Base-by-base conservation (phyloP, 2,797 vertebrate species). In the Galagoides demidoff region DNA sequence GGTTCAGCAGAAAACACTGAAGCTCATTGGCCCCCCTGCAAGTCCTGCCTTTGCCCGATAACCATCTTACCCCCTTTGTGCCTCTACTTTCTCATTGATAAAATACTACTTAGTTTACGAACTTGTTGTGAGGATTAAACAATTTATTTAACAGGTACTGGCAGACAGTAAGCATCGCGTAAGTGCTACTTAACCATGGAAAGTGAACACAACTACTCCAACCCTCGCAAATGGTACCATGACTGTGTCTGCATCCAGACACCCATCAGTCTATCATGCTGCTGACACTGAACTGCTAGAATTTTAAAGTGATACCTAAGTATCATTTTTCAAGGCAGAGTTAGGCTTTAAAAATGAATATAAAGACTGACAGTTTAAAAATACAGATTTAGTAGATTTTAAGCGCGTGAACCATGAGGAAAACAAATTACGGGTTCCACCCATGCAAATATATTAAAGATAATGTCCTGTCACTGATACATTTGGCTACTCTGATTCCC, bases 341-440 rank as follows among this genome's bases (percentile, higher is more conserved):
- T 89, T 96, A 92, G 39, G n/a, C 77, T 93, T 96, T 95, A 61
- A 95, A 94, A 90, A 74, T 64, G 68, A 74, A 34, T 70, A 93
- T 85, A 79, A 95, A 95, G 83, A 95, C 63, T 79, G 92, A 78
- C 89, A 85, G 49, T 90, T 92, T 95, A 71, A 97, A 94, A 98
- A 82, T 64, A 92, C 22, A 92, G 70, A 94, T 90, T 90, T 93
- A 90, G 11, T 84, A 93, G 81, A 90, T 88, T 96, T 95, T 96
- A 95, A 97, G 90, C 89, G 74, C 19, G 71, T 3, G 82, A 97
- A 93, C 64, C 85, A 86, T 79, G 82, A 94, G 64, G 83, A 92
- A 96, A 96, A 86, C 88, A 96, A 96, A 90, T 97, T 66, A 84
- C 74, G 94, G 86, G 34, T 88, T 95, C 83, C 19, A 91, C 79